These are phyloP conservation scores for Drosophila melanogaster DNA, from an alignment of 1,140 invertebrate genomes.

Conservation along the genomic window Release_6_plus_ISO1_MT NT_037436.4:21593501-21594000, in stretches of 20 bases:
- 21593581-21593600: conserved; percentile 47
- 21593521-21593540: conserved; percentile 30
- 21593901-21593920: conserved; percentile 19
- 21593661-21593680: conserved; percentile 72
- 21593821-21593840: too few species aligned
- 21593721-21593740: conserved; percentile 73
- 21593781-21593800: conserved; percentile 37
- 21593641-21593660: conserved; percentile 84
- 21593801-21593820: conserved; percentile 16
- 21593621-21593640: conserved; percentile 82
- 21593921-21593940: not conserved
- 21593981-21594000: too few species aligned
- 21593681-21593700: conserved; percentile 76
- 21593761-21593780: conserved; percentile 52
- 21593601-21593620: conserved; percentile 76
- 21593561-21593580: conserved; percentile 30
- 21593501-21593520: conserved; percentile 41
- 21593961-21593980: too few species aligned
- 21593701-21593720: conserved; percentile 80
- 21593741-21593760: conserved; percentile 47
- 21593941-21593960: not conserved
- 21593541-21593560: conserved; percentile 17
- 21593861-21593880: conserved; percentile 12
- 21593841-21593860: not conserved
- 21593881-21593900: conserved; percentile 20